A percentile compares a stretch with the other conserved stretches of the same genome.
Conservation (phyloP, 2,113 vertebrate species). For the Solenodon paradoxus region DNA sequence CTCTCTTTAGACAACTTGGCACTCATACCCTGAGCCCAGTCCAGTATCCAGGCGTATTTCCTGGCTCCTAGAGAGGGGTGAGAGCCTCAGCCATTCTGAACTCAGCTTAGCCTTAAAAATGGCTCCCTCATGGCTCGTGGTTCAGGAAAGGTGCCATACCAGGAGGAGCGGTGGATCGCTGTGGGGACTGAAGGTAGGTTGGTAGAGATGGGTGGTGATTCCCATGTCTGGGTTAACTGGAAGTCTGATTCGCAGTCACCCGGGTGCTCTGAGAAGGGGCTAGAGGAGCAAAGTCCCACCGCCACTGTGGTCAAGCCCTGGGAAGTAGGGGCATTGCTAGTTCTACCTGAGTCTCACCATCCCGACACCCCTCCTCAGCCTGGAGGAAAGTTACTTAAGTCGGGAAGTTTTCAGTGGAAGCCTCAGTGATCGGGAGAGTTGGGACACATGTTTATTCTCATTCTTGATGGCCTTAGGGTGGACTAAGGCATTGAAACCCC, state of each 20-base stretch:
- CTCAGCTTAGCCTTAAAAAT: not conserved
- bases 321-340: not conserved
- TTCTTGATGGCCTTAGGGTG: not conserved
- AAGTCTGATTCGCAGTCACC: not conserved
- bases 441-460: not conserved
- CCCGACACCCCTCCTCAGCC: not conserved
- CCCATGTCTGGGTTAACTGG: not conserved
- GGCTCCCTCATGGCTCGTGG: not conserved
- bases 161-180: not conserved
- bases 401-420: not conserved
- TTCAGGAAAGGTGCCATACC: not conserved
- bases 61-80: not conserved
- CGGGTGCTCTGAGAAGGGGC: not conserved
- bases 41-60: fast-evolving
- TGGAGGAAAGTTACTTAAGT: not conserved
- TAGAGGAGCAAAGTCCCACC: not conserved
- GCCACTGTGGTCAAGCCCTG: not conserved
- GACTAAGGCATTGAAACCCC: not conserved
- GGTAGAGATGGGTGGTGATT: not conserved
- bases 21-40: not conserved
- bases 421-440: not conserved
- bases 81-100: not conserved
- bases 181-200: not conserved
- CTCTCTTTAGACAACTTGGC: not conserved
- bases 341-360: not conserved